These are phyloP conservation scores for Ladona fulva DNA, from an alignment of 1,140 invertebrate species.

Conservation along the genomic window DNA sequence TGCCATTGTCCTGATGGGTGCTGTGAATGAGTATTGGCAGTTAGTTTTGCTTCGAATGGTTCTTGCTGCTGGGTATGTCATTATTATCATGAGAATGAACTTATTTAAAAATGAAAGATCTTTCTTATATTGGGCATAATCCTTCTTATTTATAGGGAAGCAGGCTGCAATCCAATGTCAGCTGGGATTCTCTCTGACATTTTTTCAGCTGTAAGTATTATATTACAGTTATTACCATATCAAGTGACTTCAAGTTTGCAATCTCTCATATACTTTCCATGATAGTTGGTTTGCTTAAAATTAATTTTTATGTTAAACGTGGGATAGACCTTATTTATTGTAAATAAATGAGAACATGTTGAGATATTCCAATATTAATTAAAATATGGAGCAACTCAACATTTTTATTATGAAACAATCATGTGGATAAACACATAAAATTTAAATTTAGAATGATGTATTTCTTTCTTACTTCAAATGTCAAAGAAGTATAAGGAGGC, in stretches of 20 bases:
- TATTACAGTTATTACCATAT: neutral
- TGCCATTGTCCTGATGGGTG: constrained; percentile 72
- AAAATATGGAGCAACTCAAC: no score
- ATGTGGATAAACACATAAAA: no score
- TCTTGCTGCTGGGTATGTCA: constrained; percentile 64
- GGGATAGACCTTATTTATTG: no score
- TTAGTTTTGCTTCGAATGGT: constrained; percentile 76
- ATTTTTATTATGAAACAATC: no score
- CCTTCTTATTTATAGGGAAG: constrained; percentile 50
- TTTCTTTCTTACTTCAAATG: no score
- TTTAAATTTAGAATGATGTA: no score
- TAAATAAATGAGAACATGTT: no score
- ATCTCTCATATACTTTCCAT: no score
- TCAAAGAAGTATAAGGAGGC: no score
- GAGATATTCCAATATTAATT: no score
- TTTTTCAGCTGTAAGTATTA: constrained; percentile 51
- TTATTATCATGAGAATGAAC: constrained; percentile 1
- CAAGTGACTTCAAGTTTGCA: no score
- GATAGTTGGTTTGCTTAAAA: no score
- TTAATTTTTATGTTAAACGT: neutral
- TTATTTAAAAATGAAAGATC: neutral
- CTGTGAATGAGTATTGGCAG: constrained; percentile 84
- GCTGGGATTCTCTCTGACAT: constrained; percentile 79
- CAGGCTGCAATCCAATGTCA: constrained; percentile 81
- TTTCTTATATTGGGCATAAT: neutral